Percentiles rank a stretch among this genome's conserved stretches.
Evolutionary conservation across 2,113 vertebrate species (phyloP).

Genomic region (Anthoscopus minutus): DNA sequence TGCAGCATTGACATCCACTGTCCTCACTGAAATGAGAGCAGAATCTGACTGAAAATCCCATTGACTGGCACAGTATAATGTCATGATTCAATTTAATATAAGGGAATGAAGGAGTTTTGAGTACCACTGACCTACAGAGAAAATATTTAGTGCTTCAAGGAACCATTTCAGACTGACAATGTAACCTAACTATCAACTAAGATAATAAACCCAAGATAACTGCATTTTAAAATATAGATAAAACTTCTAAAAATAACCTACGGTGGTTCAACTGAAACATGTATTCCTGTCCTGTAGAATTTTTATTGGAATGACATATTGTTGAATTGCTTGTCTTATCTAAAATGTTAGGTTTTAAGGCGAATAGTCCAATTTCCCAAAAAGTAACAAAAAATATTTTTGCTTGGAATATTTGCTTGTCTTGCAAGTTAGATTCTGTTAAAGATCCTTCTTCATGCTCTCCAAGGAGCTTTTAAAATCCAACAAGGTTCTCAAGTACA

Average conservation of each 20-base stretch:
- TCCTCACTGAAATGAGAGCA: neutral
- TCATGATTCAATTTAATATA: neutral
- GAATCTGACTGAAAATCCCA: neutral
- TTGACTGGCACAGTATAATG: neutral
- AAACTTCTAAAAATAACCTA: neutral
- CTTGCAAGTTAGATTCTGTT: neutral
- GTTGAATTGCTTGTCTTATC: neutral
- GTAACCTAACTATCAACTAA: neutral
- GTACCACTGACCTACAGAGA: neutral
- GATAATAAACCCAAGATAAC: neutral
- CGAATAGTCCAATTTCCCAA: neutral
- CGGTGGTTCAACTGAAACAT: neutral
- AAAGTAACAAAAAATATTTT: neutral
- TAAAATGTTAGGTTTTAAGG: neutral
- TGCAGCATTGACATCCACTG: neutral
- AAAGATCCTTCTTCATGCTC: neutral
- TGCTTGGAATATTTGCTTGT: neutral
- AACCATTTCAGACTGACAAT: neutral
- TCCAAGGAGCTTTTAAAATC: conserved; percentile 12
- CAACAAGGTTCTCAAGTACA: neutral
- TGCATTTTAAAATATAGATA: neutral
- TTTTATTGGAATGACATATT: neutral
- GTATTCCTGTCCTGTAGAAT: neutral
- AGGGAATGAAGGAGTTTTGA: neutral
- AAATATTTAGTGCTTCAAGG: neutral